A percentile compares a stretch with the other conserved stretches of the same genome.
Evolutionary conservation across 2,888 invertebrate species (phyloP).

Genomic region (Heliconius ethilla): DNA sequence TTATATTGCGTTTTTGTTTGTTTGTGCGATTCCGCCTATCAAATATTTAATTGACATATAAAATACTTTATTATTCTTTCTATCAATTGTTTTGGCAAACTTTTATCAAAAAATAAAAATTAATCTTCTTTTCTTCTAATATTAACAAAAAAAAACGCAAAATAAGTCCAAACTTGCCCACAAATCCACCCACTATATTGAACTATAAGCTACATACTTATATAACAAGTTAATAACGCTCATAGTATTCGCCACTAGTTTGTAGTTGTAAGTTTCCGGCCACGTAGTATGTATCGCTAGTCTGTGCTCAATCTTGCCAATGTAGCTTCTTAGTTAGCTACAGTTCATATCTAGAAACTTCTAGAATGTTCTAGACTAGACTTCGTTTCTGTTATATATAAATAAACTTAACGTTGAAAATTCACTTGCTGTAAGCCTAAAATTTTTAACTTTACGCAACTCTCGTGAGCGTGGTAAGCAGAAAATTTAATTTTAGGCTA

Average conservation of each 20-base stretch:
- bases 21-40: background rate
- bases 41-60: constrained; percentile 1
- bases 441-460: background rate
- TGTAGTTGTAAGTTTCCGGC: constrained; percentile 51
- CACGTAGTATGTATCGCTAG: constrained; percentile 51
- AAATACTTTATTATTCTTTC: too few species aligned
- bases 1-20: constrained; percentile 34
- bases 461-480: background rate
- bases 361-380: background rate
- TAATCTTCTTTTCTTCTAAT: too few species aligned
- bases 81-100: too few species aligned
- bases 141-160: constrained; percentile 24
- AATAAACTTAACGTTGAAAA: background rate
- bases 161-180: constrained; percentile 26
- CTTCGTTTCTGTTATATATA: too few species aligned
- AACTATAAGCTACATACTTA: constrained; percentile 17
- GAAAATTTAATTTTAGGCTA: background rate
- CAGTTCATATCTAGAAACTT: constrained; percentile 2
- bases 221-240: constrained; percentile 50
- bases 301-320: constrained; percentile 54
- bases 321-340: constrained; percentile 15
- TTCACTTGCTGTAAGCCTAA: background rate
- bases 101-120: too few species aligned
- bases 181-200: constrained; percentile 43
- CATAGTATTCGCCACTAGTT: constrained; percentile 62